A percentile compares a stretch with the other conserved stretches of the same genome.
Conservation (phyloP, 2,888 invertebrate genomes). For the Holacanthella duospinosa region DNA sequence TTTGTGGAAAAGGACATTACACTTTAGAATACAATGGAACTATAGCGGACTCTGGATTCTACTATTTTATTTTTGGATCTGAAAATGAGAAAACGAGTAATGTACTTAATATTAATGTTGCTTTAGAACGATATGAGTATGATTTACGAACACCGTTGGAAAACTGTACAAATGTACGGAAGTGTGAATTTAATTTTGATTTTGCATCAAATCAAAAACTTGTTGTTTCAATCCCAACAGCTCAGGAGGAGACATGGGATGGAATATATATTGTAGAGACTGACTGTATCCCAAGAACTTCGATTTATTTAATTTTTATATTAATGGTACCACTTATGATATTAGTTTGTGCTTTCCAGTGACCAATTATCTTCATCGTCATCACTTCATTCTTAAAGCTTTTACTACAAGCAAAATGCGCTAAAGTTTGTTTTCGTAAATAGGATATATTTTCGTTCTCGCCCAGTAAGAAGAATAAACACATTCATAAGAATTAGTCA, state of each 20-base stretch:
- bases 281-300: slow-evolving; percentile 62
- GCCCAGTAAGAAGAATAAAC: too few species aligned
- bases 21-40: slow-evolving; percentile 41
- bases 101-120: slow-evolving; percentile 20
- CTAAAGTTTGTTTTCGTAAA: neutral
- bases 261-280: slow-evolving; percentile 62
- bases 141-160: slow-evolving; percentile 26
- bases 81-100: slow-evolving; percentile 53
- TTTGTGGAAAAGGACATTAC: slow-evolving; percentile 13
- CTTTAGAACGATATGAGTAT: slow-evolving; percentile 28
- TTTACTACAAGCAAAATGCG: too few species aligned
- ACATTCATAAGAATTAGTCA: too few species aligned
- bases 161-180: slow-evolving; percentile 26
- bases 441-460: neutral
- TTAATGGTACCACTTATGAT: slow-evolving; percentile 61
- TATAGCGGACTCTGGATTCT: slow-evolving; percentile 64
- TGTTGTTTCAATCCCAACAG: slow-evolving; percentile 30
- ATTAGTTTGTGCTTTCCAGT: slow-evolving; percentile 55
- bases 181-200: slow-evolving; percentile 27
- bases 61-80: slow-evolving; percentile 72
- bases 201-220: slow-evolving; percentile 34
- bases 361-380: too few species aligned
- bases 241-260: slow-evolving; percentile 55
- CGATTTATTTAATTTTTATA: slow-evolving; percentile 57
- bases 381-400: too few species aligned